These are phyloP conservation scores for Hylia prasina DNA, from an alignment of 2,113 vertebrate genomes.

Conservation along the genomic window DNA sequence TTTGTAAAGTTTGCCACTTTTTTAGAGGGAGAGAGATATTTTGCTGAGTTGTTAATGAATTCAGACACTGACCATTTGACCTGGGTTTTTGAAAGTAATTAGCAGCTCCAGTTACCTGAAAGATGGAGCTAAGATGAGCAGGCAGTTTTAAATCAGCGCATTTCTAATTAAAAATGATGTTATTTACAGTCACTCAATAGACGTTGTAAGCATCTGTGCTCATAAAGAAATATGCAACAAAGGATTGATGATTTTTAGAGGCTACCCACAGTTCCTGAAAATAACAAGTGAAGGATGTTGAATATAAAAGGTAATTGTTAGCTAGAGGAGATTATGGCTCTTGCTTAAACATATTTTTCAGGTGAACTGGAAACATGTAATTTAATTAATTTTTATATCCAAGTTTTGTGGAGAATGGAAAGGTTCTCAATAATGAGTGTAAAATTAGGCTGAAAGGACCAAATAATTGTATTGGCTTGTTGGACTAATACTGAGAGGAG, in stretches of 20 bases:
- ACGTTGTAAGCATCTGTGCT: slow-evolving; percentile 72
- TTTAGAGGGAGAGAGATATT: slow-evolving; percentile 12
- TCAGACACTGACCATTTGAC: slow-evolving; percentile 59
- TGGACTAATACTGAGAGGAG: slow-evolving; percentile 34
- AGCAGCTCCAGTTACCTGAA: slow-evolving; percentile 72
- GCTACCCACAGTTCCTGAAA: slow-evolving; percentile 66
- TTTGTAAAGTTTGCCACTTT: slow-evolving; percentile 12
- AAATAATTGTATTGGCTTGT: background rate
- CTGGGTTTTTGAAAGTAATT: slow-evolving; percentile 68
- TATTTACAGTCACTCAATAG: slow-evolving; percentile 75
- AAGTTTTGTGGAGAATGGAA: slow-evolving; percentile 36
- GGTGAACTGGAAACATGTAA: slow-evolving; percentile 50
- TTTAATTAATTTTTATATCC: slow-evolving; percentile 50
- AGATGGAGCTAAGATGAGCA: slow-evolving; percentile 65
- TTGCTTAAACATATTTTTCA: slow-evolving; percentile 63
- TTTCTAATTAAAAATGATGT: slow-evolving; percentile 74
- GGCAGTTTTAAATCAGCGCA: slow-evolving; percentile 63
- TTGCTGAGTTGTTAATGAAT: slow-evolving; percentile 62
- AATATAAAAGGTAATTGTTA: slow-evolving; percentile 53
- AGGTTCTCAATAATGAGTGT: slow-evolving; percentile 13
- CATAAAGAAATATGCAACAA: slow-evolving; percentile 68
- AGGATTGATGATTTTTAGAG: slow-evolving; percentile 67
- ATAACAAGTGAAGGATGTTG: slow-evolving; percentile 52
- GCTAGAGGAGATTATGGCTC: slow-evolving; percentile 52
- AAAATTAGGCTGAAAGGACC: slow-evolving; percentile 34